Percentiles rank a stretch among this genome's conserved stretches.
Conservation (phyloP, 1,140 invertebrate genomes). For the Drosophila repletoides region DNA sequence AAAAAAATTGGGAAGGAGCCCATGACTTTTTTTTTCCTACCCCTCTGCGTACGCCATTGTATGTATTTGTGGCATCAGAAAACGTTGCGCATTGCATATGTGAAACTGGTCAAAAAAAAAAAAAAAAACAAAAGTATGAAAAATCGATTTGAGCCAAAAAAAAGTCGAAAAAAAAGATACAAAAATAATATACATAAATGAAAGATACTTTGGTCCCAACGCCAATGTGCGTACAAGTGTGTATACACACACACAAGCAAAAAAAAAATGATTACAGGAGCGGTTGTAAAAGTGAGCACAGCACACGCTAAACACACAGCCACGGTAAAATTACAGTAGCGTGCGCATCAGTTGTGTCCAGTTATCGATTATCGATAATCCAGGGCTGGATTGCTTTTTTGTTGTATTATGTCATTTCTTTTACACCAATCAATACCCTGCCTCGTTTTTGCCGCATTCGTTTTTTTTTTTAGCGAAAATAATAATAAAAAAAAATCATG, state of each 20-base stretch:
- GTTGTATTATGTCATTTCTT: conserved; percentile 19
- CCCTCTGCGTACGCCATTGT: too few species aligned
- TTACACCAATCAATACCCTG: not conserved
- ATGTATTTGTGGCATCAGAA: conserved; percentile 23
- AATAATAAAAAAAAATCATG: conserved; percentile 12
- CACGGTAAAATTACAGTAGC: not conserved
- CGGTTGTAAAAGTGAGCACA: conserved; percentile 44
- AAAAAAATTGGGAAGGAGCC: too few species aligned
- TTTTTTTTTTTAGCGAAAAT: conserved; percentile 15
- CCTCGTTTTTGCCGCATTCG: conserved; percentile 4
- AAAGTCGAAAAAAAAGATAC: conserved; percentile 31
- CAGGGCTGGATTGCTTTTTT: conserved; percentile 1
- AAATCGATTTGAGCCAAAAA: conserved; percentile 70
- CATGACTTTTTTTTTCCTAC: too few species aligned
- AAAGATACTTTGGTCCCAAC: conserved; percentile 16
- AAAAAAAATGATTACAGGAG: conserved; percentile 34
- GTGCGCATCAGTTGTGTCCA: conserved; percentile 11
- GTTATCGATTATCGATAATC: conserved; percentile 39
- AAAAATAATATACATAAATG: conserved; percentile 5
- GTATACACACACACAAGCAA: conserved; percentile 45
- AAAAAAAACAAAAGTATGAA: conserved; percentile 51
- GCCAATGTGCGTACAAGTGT: conserved; percentile 36
- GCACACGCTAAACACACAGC: not conserved
- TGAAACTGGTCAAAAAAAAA: conserved; percentile 33
- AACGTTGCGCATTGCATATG: conserved; percentile 25